A percentile compares a stretch with the other conserved stretches of the same genome.
Evolutionary conservation across 2,113 vertebrate species (phyloP).

Genomic region (Prietella phreatophila): DNA sequence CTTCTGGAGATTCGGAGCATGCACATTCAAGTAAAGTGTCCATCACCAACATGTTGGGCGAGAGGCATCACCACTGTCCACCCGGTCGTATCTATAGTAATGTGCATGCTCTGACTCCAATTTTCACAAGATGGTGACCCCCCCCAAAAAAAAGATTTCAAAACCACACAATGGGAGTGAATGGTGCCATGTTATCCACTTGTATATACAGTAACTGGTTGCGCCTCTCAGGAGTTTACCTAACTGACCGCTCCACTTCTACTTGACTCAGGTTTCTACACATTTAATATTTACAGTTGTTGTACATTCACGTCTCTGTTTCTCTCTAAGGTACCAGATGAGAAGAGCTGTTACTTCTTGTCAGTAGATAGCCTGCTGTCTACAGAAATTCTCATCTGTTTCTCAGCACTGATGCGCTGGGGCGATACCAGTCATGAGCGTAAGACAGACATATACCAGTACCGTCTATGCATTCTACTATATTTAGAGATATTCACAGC

Average conservation of each 20-base stretch:
- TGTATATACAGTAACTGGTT: no score
- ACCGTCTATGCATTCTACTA: background rate
- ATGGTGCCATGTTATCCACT: no score
- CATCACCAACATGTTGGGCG: no score
- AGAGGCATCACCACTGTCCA: no score
- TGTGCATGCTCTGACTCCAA: background rate
- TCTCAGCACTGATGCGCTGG: conserved; percentile 83
- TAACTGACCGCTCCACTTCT: no score
- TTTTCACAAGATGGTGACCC: no score
- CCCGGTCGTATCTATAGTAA: no score
- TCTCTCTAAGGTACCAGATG: conserved; percentile 69
- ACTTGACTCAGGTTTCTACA: background rate
- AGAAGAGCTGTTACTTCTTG: conserved; percentile 76
- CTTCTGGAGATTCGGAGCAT: no score
- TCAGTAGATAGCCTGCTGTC: conserved; percentile 82
- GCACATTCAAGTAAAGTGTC: no score
- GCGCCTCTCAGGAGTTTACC: no score
- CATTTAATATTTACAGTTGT: background rate
- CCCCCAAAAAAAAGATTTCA: no score
- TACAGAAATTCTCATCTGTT: conserved; percentile 81
- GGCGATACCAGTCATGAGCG: conserved; percentile 71
- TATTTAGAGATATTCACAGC: background rate
- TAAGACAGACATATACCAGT: conserved; percentile 31
- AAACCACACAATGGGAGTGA: no score
- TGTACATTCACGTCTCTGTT: background rate